Percentiles rank a stretch among this genome's conserved stretches.
Conservation (phyloP, 2,888 invertebrate genomes). For the Rhyacophila evoluta region DNA sequence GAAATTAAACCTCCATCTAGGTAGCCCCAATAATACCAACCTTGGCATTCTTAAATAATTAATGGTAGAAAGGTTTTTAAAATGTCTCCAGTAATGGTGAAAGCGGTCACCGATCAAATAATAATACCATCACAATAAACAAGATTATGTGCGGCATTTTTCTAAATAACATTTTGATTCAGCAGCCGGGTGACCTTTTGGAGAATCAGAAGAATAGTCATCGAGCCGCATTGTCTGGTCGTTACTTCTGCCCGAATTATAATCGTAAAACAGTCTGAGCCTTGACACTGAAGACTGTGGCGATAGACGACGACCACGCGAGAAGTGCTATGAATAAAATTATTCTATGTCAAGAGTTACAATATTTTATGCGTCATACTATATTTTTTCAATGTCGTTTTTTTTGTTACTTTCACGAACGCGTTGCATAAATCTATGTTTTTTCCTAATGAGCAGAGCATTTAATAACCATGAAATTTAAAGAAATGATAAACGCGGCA, state of each 20-base stretch:
- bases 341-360: constrained; percentile 7
- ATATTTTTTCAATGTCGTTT: not conserved
- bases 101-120: not conserved
- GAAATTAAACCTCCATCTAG: not conserved
- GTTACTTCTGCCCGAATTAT: not conserved
- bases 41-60: not conserved
- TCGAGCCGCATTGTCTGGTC: not conserved
- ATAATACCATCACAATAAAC: not conserved
- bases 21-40: not conserved
- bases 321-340: not conserved
- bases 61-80: constrained; percentile 1
- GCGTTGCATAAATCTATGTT: not conserved
- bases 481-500: no score
- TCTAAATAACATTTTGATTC: not conserved
- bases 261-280: not conserved
- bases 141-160: not conserved
- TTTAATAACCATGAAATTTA: no score
- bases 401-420: not conserved
- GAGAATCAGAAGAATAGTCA: not conserved
- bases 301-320: no score
- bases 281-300: not conserved
- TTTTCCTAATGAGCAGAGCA: no score
- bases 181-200: not conserved
- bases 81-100: not conserved
- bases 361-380: not conserved